A percentile compares a stretch with the other conserved stretches of the same genome.
Conservation (phyloP, 2,888 invertebrate genomes). For the Ernsta delagoae region DNA sequence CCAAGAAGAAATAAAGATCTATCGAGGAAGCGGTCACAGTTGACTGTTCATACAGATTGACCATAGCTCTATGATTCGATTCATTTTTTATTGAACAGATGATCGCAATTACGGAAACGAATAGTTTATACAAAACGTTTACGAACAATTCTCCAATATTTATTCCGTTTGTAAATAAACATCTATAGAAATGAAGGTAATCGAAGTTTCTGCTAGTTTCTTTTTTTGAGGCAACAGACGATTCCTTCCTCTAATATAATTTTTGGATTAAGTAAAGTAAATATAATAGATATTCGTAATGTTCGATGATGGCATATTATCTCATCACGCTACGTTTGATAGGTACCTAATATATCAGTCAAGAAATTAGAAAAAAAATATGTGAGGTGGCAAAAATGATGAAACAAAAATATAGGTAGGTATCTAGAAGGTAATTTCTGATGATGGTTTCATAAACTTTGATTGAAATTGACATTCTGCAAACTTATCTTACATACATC, state of each 20-base stretch:
- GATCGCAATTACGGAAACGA: conserved; percentile 57
- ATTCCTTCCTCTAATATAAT: background rate
- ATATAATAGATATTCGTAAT: no score
- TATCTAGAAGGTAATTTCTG: no score
- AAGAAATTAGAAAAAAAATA: no score
- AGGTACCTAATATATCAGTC: no score
- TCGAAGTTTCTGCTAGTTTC: conserved; percentile 29
- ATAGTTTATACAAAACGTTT: conserved; percentile 68
- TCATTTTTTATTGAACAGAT: conserved; percentile 67
- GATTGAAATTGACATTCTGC: no score
- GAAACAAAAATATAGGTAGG: no score
- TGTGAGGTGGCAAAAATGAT: no score
- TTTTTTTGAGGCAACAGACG: conserved; percentile 19
- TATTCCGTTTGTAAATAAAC: conserved; percentile 53
- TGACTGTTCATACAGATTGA: conserved; percentile 77
- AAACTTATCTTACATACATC: no score
- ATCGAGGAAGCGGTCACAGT: conserved; percentile 82
- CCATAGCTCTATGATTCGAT: conserved; percentile 71
- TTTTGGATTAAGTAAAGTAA: background rate
- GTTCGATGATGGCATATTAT: no score
- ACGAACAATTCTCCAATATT: conserved; percentile 79
- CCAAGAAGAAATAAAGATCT: conserved; percentile 76
- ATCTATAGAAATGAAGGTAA: conserved; percentile 37
- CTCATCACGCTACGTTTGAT: no score
- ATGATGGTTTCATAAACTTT: no score